Percentiles rank a stretch among this genome's conserved stretches.
These are phyloP conservation scores for Physeter macrocephalus DNA, from an alignment of 2,113 vertebrate species.

Conservation along the genomic window DNA sequence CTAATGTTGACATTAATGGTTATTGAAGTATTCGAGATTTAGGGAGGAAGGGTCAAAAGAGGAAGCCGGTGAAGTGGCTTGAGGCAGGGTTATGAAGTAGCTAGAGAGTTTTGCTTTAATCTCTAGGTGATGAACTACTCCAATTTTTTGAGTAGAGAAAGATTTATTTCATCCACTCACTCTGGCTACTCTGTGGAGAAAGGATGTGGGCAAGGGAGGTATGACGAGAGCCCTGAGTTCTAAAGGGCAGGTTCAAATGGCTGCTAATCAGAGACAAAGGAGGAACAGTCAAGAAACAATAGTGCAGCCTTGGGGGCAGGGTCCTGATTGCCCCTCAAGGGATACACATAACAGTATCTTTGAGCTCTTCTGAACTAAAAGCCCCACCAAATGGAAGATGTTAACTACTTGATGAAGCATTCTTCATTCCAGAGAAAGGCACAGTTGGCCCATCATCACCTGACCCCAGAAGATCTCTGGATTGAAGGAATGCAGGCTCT, in stretches of 20 bases:
- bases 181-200: background rate
- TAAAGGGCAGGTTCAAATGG: background rate
- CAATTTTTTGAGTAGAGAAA: background rate
- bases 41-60: background rate
- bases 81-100: background rate
- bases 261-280: too few species aligned
- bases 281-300: too few species aligned
- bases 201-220: background rate
- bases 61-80: background rate
- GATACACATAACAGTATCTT: too few species aligned
- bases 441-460: background rate
- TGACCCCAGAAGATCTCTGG: background rate
- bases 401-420: background rate
- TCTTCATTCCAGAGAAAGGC: background rate
- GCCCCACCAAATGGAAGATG: background rate
- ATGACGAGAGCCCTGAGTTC: background rate
- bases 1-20: background rate
- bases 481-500: background rate
- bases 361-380: background rate
- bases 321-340: too few species aligned
- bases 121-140: background rate
- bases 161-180: background rate
- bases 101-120: background rate
- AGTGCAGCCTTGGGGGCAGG: too few species aligned
- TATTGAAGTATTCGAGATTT: background rate